A percentile compares a stretch with the other conserved stretches of the same genome.
These are phyloP conservation scores for Matsumurasca onukii DNA, from an alignment of 1,140 invertebrate species.

Conservation along the genomic window DNA sequence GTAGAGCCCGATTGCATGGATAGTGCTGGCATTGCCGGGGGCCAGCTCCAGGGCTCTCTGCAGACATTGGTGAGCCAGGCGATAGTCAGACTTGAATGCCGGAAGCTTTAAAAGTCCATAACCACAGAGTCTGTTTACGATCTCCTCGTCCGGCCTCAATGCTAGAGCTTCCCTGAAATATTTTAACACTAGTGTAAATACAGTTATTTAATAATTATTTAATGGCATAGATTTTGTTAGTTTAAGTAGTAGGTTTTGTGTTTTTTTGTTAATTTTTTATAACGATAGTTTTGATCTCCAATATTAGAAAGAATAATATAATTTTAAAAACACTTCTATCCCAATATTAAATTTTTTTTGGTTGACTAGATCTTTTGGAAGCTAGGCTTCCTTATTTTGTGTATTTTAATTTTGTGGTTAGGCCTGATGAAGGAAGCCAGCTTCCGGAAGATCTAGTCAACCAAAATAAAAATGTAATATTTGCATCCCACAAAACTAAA, in stretches of 20 bases:
- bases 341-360: neutral
- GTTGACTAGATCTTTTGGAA: too few relatives aligned
- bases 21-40: neutral
- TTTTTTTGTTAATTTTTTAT: neutral
- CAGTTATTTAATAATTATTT: neutral
- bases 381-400: too few relatives aligned
- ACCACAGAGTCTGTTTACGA: conserved; percentile 11
- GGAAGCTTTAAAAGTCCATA: conserved; percentile 3
- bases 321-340: neutral
- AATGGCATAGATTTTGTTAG: neutral
- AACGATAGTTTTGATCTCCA: neutral
- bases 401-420: too few relatives aligned
- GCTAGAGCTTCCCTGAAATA: conserved; percentile 1
- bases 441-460: too few relatives aligned
- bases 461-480: too few relatives aligned
- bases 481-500: too few relatives aligned
- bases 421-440: too few relatives aligned
- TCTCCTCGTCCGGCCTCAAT: neutral
- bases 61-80: neutral
- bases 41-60: neutral
- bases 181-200: too few relatives aligned
- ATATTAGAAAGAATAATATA: too few relatives aligned
- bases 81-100: conserved; percentile 15
- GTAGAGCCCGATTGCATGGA: neutral
- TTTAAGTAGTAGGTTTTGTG: neutral